Evolutionary conservation across 2,113 vertebrate genomes (phyloP).

Genomic region (Indri indri): DNA sequence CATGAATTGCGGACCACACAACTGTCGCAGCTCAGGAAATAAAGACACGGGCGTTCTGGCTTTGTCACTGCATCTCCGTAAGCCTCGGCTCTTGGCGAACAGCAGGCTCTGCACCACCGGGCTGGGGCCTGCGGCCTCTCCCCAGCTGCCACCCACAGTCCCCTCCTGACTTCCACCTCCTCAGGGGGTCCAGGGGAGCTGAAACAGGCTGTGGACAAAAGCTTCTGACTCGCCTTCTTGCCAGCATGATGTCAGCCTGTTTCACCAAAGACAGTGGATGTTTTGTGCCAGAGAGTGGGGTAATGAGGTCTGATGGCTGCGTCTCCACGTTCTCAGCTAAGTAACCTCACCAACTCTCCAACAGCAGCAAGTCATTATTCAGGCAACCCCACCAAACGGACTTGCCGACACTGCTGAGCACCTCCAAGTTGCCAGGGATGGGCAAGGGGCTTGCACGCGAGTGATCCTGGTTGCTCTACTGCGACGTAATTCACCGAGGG

Average conservation of each 20-base stretch:
- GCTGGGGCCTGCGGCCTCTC: background rate
- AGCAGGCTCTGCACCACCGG: background rate
- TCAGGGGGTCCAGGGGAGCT: background rate
- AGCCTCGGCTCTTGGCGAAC: background rate
- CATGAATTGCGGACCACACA: background rate
- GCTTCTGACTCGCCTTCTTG: background rate
- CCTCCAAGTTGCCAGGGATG: background rate
- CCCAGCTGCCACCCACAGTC: background rate
- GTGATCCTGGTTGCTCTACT: background rate
- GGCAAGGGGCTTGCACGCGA: background rate
- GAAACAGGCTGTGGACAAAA: background rate
- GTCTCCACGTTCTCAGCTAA: background rate
- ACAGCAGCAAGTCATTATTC: background rate
- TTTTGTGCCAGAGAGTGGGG: background rate
- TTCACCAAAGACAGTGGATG: background rate
- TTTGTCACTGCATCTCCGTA: background rate
- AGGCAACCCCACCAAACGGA: background rate
- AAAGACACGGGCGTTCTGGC: background rate
- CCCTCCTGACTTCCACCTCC: background rate
- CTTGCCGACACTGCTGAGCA: background rate
- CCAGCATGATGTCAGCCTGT: background rate
- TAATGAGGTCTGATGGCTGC: background rate
- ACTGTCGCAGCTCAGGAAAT: background rate
- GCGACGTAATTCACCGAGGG: background rate
- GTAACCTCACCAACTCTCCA: background rate